A percentile compares a stretch with the other conserved stretches of the same genome.
These are phyloP conservation scores for Miniopterus natalensis DNA, from an alignment of 2,113 vertebrate species.

Conservation along the genomic window DNA sequence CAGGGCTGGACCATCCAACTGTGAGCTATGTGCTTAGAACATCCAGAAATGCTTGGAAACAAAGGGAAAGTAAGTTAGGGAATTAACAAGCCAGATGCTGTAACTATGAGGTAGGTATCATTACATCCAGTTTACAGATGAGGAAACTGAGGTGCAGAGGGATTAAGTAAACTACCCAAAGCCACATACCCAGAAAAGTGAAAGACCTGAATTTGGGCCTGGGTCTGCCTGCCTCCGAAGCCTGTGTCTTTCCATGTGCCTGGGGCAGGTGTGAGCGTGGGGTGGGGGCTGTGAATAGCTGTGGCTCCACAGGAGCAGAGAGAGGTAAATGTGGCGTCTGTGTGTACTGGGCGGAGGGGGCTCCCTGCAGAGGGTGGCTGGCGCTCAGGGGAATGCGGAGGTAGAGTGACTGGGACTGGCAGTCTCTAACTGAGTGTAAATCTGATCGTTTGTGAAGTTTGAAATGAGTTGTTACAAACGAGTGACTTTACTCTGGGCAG, in stretches of 20 bases:
- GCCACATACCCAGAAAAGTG: neutral
- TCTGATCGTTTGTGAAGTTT: neutral
- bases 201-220: neutral
- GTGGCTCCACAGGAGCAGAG: too few species aligned
- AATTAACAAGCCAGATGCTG: neutral
- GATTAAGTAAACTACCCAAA: neutral
- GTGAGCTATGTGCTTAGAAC: neutral
- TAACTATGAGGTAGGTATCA: neutral
- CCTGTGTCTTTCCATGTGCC: neutral
- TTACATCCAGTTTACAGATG: neutral
- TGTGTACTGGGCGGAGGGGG: neutral
- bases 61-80: neutral
- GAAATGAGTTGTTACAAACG: neutral
- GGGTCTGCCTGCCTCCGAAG: neutral
- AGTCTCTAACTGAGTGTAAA: neutral
- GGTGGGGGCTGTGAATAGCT: neutral
- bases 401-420: neutral
- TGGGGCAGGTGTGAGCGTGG: neutral
- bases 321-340: neutral
- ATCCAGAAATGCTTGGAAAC: neutral
- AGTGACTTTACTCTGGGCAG: neutral
- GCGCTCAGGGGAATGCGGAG: neutral
- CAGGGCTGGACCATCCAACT: neutral
- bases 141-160: conserved; percentile 28
- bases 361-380: neutral